Base-by-base conservation (phyloP, 2,113 vertebrate species). In the Heteronetta atricapilla region DNA sequence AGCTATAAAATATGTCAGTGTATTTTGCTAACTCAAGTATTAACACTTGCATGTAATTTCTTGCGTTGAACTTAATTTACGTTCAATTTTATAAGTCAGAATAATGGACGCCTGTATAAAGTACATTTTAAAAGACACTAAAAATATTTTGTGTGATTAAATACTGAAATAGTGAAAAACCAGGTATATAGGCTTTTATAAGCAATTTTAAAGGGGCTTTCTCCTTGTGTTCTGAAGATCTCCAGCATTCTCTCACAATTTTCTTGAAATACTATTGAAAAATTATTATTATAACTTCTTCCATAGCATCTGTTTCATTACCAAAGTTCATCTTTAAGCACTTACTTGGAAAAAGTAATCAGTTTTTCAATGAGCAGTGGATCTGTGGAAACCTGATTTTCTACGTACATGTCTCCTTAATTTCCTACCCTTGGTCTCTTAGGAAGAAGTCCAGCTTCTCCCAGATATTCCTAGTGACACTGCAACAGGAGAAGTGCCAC, bases 41-140 rank as follows among this genome's bases (percentile, higher is more conserved):
- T 94, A 90, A 78, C 86, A 95, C 60, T 94, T 90, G 60, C 11
- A 6, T 78, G 56, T 75, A 68, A 89, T 95, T 96, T 91, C 55
- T 83, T 29, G 40, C 16, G 21, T 50, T 86, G 69, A 88, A 77
- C 38, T 73, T 56, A 81, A 94, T 92, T 94, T 88, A 93, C 3
- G 3, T 93, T 67, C 18, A 81, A 88, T 78, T 88, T 95, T 78
- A 14, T 78, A 91, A 77, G 33, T 90, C 76, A 60, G 18, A 90
- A 88, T 81, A 88, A 92, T 29, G 29, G 58, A 60, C n/a, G n/a
- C 78, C 52, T 86, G 60, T 83, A 50, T 74, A 38, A 86, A 91
- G 50, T 34, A 62, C 26, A 50, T 73, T 85, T 80, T 6, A 91
- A 90, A 90, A 90, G 60, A 92, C 19, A 62, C 7, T 73, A 22